phyloP scores from a whole-genome alignment of 2,113 vertebrate genomes.

The Crotalus tigris region DNA sequence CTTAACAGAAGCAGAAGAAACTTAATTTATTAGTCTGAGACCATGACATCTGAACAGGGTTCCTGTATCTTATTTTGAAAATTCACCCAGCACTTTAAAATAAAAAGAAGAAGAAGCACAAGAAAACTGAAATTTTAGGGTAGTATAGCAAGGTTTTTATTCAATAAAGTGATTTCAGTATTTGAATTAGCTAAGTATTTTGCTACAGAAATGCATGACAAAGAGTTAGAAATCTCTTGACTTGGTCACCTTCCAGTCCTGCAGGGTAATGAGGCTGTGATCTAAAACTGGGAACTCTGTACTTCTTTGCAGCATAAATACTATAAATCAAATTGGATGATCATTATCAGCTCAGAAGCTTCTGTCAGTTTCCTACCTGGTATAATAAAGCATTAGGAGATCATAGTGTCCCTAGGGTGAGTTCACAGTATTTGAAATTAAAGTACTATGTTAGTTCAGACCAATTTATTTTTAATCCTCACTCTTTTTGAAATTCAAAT shows the following conservation, averaged over 20 bases:
- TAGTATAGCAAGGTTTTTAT: background rate
- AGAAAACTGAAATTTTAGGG: background rate
- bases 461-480: slow-evolving; percentile 35
- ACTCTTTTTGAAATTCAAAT: slow-evolving; percentile 29
- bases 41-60: background rate
- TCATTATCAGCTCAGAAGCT: slow-evolving; percentile 45
- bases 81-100: background rate
- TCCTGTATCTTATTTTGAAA: background rate
- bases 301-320: slow-evolving; percentile 16
- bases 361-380: slow-evolving; percentile 36
- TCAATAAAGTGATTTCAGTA: background rate
- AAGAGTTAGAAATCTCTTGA: background rate
- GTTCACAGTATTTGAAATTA: slow-evolving; percentile 34
- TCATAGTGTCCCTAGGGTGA: slow-evolving; percentile 22
- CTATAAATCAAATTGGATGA: slow-evolving; percentile 29
- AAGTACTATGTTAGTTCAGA: slow-evolving; percentile 39
- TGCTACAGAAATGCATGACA: background rate
- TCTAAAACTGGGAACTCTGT: background rate
- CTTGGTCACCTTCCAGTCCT: background rate
- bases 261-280: background rate
- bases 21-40: background rate
- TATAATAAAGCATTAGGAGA: slow-evolving; percentile 46
- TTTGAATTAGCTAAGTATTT: background rate
- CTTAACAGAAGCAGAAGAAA: background rate
- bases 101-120: background rate